A percentile compares a stretch with the other conserved stretches of the same genome.
Evolutionary conservation across 2,797 vertebrate species (phyloP).

Genomic region (Gallinago nigripennis): DNA sequence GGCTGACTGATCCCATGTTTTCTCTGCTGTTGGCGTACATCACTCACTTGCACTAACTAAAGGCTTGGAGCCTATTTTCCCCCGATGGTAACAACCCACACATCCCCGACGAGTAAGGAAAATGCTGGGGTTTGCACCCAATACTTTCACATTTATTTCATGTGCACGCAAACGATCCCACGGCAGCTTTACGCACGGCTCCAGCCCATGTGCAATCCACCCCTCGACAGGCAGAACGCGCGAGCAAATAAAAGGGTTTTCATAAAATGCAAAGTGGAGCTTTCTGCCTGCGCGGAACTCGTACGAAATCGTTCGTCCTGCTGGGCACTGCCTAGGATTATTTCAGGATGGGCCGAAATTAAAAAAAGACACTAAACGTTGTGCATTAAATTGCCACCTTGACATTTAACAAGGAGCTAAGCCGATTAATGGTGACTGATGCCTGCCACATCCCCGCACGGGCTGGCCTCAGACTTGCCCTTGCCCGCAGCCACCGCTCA

Average conservation of each 20-base stretch:
- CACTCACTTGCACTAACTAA: background rate
- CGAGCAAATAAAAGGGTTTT: background rate
- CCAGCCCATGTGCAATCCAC: background rate
- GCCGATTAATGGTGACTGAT: background rate
- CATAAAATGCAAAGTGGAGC: background rate
- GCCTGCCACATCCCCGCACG: background rate
- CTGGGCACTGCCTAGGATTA: background rate
- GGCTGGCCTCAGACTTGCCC: background rate
- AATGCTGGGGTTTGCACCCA: background rate
- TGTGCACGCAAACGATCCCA: background rate
- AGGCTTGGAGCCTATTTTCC: conserved; percentile 12
- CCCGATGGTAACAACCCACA: background rate
- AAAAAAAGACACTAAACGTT: background rate
- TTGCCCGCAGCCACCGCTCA: accelerated
- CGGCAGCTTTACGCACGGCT: background rate
- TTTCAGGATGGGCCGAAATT: background rate
- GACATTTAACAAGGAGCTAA: background rate
- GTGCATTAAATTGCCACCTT: background rate
- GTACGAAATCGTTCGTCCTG: background rate
- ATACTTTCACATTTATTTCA: background rate
- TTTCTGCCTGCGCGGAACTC: background rate
- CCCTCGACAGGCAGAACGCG: background rate
- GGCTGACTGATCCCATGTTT: background rate
- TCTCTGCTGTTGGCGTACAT: background rate
- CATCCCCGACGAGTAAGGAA: background rate